Evolutionary conservation across 2,113 vertebrate genomes (phyloP).

Genomic region (Colius striatus): DNA sequence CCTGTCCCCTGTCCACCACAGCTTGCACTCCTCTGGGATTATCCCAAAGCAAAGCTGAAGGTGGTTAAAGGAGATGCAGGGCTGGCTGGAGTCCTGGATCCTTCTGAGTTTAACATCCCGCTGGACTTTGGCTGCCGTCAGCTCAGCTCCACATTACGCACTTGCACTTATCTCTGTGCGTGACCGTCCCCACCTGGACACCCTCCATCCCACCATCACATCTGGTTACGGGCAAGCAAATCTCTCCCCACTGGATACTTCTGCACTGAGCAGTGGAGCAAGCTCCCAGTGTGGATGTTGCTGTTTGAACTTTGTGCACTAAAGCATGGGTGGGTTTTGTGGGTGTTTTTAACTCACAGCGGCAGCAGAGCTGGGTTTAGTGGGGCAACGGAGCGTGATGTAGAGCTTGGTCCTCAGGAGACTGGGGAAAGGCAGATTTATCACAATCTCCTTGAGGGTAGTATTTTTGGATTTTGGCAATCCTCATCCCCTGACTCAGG

Average conservation of each 20-base stretch:
- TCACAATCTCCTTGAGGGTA: background rate
- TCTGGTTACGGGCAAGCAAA: background rate
- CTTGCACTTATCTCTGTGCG: background rate
- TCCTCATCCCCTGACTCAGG: background rate
- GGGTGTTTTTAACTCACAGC: background rate
- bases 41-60: background rate
- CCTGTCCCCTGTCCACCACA: background rate
- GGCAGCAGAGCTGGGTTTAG: background rate
- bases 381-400: background rate
- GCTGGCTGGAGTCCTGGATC: background rate
- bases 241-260: background rate
- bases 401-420: background rate
- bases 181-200: background rate
- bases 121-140: background rate
- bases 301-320: background rate
- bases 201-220: background rate
- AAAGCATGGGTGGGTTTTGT: background rate
- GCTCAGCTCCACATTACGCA: background rate
- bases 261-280: background rate
- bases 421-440: background rate
- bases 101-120: background rate
- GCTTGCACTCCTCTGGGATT: fast-evolving
- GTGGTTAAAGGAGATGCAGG: background rate
- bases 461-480: background rate
- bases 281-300: background rate